These are phyloP conservation scores for Drosophila auraria DNA, from an alignment of 1,140 invertebrate genomes.

Conservation along the genomic window DNA sequence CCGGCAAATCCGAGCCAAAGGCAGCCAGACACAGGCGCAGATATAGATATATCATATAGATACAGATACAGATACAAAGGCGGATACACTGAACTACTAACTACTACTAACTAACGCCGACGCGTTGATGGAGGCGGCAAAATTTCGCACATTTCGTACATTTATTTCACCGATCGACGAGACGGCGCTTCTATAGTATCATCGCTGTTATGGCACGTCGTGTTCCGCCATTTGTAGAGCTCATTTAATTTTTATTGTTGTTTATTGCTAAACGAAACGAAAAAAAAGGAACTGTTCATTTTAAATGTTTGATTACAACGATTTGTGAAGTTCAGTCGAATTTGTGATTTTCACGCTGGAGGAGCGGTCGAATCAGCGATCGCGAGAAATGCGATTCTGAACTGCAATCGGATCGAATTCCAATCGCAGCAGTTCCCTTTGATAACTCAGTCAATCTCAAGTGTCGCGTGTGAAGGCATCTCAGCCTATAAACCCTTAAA, in stretches of 20 bases:
- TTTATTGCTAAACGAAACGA: constrained; percentile 77
- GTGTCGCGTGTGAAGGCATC: constrained; percentile 30
- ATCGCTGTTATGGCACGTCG: constrained; percentile 45
- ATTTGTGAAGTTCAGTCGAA: constrained; percentile 83
- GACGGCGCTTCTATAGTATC: constrained; percentile 37
- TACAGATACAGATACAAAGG: constrained; percentile 9
- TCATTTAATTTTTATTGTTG: constrained; percentile 82
- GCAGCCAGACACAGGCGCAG: constrained; percentile 5
- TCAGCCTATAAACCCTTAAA: background rate
- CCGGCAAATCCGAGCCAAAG: constrained; percentile 23
- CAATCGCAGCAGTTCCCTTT: constrained; percentile 27
- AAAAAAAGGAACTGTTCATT: constrained; percentile 58
- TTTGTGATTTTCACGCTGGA: constrained; percentile 80
- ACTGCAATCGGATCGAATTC: constrained; percentile 64
- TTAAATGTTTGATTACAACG: constrained; percentile 85
- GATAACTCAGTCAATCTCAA: constrained; percentile 33
- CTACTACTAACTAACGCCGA: constrained; percentile 48
- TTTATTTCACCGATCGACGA: constrained; percentile 41
- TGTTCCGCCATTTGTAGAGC: constrained; percentile 80
- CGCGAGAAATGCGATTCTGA: constrained; percentile 63
- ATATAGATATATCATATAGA: background rate
- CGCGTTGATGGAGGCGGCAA: constrained; percentile 57
- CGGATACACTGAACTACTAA: constrained; percentile 30
- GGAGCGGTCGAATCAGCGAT: constrained; percentile 49
- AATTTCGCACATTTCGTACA: constrained; percentile 71